Base-by-base conservation (phyloP, 2,113 vertebrate species). In the Ochotona princeps region DNA sequence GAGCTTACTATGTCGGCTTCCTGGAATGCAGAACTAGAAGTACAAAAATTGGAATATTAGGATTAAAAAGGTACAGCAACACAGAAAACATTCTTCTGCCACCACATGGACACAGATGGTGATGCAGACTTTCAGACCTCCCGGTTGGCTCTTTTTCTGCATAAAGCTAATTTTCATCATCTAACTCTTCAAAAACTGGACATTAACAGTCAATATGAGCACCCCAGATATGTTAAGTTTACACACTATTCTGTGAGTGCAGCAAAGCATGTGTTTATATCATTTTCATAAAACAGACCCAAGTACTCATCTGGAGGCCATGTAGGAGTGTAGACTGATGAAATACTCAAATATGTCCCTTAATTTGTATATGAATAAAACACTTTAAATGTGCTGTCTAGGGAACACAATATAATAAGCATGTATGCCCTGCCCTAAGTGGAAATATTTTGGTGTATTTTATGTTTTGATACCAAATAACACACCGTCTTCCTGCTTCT, bases 1-100 rank as follows among this genome's bases (percentile, higher is more conserved):
- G 99, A 99, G 98, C 99, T 99, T 96, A 99, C 99, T 97, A 99
- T 99, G 97, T 99, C 99, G 74, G 99, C 99, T 97, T 99, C 99
- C 98, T 99, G 99, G 98, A 99, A 99, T 83, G 99, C 99, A 96
- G 99, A 99, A 97, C 99, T 99, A 98, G 67, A 95, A 95, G 89
- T 38, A 94, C 84, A 96, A 93, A 97, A 98, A 95, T 74, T 94
- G 93, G 95, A 90, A 94, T 95, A 93, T 98, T 97, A 98, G 97
- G 97, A 97, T 94, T 78, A 97, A 95, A 97, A 96, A 85, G 83
- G 86, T 89, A 96, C 86, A 94, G 81, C 93, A 95, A 88, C 96
- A 98, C 97, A 69, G 97, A 97, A 98, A 98, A 98, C 93, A 97
- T 98, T 98, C 98, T 98, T 98, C 98, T 98, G 98, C 98, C 98